Evolutionary conservation across 2,113 vertebrate genomes (phyloP), one percentile per base, ranked within the genome.

Genomic region (Muntiacus reevesi): DNA sequence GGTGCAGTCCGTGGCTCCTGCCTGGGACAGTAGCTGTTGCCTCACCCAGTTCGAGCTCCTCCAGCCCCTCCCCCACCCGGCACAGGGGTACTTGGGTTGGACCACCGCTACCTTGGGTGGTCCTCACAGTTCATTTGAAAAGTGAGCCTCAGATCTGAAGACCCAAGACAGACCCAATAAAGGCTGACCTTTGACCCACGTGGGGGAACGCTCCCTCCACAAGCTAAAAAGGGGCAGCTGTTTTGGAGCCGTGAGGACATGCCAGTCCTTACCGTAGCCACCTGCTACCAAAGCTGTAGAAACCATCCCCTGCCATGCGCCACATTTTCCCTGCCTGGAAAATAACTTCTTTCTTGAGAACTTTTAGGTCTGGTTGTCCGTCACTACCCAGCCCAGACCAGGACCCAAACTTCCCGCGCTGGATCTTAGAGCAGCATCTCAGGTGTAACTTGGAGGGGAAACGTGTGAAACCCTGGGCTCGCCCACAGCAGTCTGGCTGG

Each of bases 121-220:
- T 95, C 96, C 71, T 83, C 62, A 45, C 7, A 95, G 45, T 87
- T 98, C 7, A 97, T 84, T 59, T 91, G 89, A 95, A 97, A 97
- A 96, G 60, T 78, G 76, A 96, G 92, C 96, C 47, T 95, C 92
- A 27, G 71, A 45, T 92, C 94, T 87, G 96, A 98, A 97, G 94
- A 95, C 57, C n/a, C 43, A 84, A 87, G 59, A 71, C 60, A 90
- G 91, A 96, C 78, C 89, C 91, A 97, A 88, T 95, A 93, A 96
- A 94, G 87, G 52, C 83, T 97, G 85, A 97, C 95, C 91, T 83
- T 74, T 97, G 96, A 95, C 89, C 71, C 25, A 33, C 4, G 6
- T 30, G 8, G 52, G 82, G 28, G 59, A 90, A 60, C 28, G 40
- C 54, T 83, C 82, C 74, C 78, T 97, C 50, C 64, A 23, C 2